Base-by-base conservation (phyloP, 1,140 invertebrate genomes). In the Monomorium pharaonis region DNA sequence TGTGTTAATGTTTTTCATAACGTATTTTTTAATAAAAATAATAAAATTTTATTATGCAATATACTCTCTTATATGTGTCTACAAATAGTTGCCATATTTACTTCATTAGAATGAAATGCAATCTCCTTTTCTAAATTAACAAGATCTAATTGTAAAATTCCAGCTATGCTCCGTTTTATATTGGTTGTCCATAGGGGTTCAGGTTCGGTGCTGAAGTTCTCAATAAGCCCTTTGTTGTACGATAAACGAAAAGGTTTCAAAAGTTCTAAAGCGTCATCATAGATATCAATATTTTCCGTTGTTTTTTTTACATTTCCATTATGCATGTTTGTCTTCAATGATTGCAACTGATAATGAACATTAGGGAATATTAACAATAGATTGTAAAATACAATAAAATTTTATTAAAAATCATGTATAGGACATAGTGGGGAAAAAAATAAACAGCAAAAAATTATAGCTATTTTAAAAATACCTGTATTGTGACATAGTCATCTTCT, bases 111-210 rank as follows among this genome's bases (percentile, higher is more conserved):
- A 86, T 93, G 91, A 89, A 95, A 95, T 18, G 94, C 94, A 60
- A 90, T 77, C 87, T 93, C 75, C 2, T 92, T 92, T 47, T 93
- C 90, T 69, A 94, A 89, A 65, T 70, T 90, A 6, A 60, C 27
- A 10, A 94, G 94, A 88, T 95, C 94, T 12, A 96, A 83, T 90
- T 97, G 96, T 44, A 97, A 95, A 85, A 96, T 96, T 51, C 96
- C 95, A 14, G 96, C 96, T 30, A 97, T 95, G 6, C 96, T 96
- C 51, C 96, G 93, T 91, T 97, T 97, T 74, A 97, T 96, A 91
- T 97, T 97, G n/a, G 95, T 95, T 0, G 96, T 95, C 97, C 97
- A 97, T n/a, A 95, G 90, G 2, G 96, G 94, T 24, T 84, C 96
- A 33, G 90, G 87, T 86, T 95, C 95, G 12, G 91, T 89, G 33